A percentile compares a stretch with the other conserved stretches of the same genome.
These are phyloP conservation scores for Xiphydria camelus DNA, from an alignment of 2,888 invertebrate species.

Conservation along the genomic window DNA sequence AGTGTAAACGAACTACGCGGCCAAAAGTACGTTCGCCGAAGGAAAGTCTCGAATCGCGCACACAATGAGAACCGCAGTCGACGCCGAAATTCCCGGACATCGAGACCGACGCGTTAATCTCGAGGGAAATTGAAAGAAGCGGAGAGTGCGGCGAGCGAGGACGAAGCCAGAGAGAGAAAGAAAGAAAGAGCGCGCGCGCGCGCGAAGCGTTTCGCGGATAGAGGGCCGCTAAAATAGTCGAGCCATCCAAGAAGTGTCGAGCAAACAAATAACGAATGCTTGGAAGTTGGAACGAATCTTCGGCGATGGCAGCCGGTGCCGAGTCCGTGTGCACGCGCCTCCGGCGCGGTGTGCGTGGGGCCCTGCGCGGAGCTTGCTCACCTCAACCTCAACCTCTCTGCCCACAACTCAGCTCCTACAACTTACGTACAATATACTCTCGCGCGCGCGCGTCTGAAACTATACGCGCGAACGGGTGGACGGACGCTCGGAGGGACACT, in stretches of 20 bases:
- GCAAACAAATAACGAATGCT: slow-evolving; percentile 38
- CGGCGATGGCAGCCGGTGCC: slow-evolving; percentile 27
- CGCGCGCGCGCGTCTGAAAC: neutral
- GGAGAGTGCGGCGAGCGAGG: slow-evolving; percentile 8
- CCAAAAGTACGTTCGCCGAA: no score
- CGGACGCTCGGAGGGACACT: no score
- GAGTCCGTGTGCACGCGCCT: slow-evolving; percentile 18
- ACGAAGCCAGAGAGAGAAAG: no score
- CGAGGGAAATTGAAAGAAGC: neutral
- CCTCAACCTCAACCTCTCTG: slow-evolving; percentile 26
- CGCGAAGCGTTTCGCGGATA: no score
- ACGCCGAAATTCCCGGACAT: slow-evolving; percentile 31
- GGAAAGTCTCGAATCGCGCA: no score
- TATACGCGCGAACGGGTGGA: no score
- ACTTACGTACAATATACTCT: slow-evolving; percentile 26
- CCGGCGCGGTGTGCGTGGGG: slow-evolving; percentile 13
- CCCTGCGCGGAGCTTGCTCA: slow-evolving; percentile 23
- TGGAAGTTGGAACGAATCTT: slow-evolving; percentile 40
- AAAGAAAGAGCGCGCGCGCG: no score
- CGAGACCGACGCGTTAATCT: no score
- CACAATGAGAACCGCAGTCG: no score
- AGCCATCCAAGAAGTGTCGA: slow-evolving; percentile 23
- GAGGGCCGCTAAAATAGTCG: slow-evolving; percentile 37
- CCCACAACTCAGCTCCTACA: slow-evolving; percentile 20
- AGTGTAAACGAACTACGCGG: no score